Evolutionary conservation across 2,113 vertebrate species (phyloP).

Genomic region (Strix uralensis): DNA sequence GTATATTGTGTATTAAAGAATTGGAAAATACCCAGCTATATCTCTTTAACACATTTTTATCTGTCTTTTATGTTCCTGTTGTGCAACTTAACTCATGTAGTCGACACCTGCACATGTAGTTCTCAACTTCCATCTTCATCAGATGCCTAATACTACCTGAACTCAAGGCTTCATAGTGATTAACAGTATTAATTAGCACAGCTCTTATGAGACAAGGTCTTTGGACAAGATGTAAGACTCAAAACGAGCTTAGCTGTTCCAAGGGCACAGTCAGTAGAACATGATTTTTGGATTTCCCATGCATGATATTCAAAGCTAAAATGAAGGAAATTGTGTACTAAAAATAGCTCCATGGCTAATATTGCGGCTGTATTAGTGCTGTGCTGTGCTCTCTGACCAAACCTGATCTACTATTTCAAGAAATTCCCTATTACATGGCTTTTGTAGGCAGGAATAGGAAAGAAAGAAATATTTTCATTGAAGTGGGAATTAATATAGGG

Average conservation of each 20-base stretch:
- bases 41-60: background rate
- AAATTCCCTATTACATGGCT: background rate
- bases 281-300: constrained; percentile 3
- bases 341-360: background rate
- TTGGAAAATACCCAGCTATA: background rate
- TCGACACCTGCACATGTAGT: background rate
- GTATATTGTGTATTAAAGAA: background rate
- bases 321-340: constrained; percentile 16
- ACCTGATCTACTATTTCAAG: background rate
- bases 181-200: background rate
- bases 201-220: background rate
- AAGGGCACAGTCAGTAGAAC: background rate
- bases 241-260: background rate
- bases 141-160: background rate
- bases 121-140: background rate
- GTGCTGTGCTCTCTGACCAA: background rate
- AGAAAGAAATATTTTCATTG: constrained; percentile 18
- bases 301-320: background rate
- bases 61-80: background rate
- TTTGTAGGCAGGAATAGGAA: constrained; percentile 3
- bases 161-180: background rate
- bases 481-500: background rate
- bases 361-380: constrained; percentile 4
- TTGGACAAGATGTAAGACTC: background rate
- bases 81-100: background rate